phyloP scores from a whole-genome alignment of 2,113 vertebrate genomes.

The Hyla sarda region DNA sequence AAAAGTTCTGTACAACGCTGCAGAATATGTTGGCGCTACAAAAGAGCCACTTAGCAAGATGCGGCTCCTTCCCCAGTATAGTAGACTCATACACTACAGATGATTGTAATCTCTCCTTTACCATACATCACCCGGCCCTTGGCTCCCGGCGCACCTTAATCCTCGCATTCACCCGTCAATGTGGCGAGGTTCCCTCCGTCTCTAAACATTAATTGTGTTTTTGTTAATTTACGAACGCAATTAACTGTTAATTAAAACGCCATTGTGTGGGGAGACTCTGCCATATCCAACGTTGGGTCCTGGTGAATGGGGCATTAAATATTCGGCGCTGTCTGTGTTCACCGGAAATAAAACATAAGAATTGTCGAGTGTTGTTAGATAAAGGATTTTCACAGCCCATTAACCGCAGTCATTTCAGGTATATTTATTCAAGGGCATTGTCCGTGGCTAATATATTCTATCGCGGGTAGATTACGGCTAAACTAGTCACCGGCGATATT shows the following conservation, averaged over 20 bases:
- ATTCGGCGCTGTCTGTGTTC: background rate
- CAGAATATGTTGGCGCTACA: too few relatives aligned
- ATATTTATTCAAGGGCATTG: constrained; percentile 2
- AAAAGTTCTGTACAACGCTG: too few relatives aligned
- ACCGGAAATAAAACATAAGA: background rate
- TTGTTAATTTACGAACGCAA: constrained; percentile 29
- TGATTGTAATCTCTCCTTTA: background rate
- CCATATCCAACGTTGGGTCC: background rate
- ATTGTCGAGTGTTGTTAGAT: constrained; percentile 2
- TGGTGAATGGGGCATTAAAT: constrained; percentile 22
- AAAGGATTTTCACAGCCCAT: constrained; percentile 6
- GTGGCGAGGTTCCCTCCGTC: background rate
- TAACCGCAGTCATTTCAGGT: constrained; percentile 7
- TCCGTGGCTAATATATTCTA: background rate
- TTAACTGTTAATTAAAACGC: constrained; percentile 34
- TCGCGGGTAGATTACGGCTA: background rate
- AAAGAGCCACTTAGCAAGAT: background rate
- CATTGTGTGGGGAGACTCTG: background rate
- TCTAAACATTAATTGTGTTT: constrained; percentile 9
- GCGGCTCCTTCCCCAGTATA: background rate
- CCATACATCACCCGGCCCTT: background rate
- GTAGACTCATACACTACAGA: background rate
- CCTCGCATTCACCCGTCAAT: background rate
- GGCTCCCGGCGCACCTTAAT: background rate
- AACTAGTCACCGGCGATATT: background rate